Conservation (phyloP, 2,888 invertebrate genomes). For the Phyllotreta striolata region DNA sequence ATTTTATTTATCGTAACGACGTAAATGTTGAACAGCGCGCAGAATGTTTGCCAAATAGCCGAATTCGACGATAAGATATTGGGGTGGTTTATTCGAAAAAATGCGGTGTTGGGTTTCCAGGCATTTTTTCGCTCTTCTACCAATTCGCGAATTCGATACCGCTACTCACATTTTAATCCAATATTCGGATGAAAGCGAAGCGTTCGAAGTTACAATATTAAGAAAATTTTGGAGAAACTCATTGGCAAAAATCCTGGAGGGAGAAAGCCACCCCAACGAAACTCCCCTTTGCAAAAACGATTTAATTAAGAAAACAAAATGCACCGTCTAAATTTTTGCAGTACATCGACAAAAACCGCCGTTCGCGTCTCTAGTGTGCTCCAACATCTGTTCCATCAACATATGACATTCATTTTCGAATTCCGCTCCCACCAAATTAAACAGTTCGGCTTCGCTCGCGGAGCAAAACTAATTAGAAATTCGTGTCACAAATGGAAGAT, state of each 20-base stretch:
- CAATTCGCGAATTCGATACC: no score
- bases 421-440: slow-evolving; percentile 22
- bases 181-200: no score
- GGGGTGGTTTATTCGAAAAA: slow-evolving; percentile 35
- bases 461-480: slow-evolving; percentile 32
- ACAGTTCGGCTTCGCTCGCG: slow-evolving; percentile 19
- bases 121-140: slow-evolving; percentile 4
- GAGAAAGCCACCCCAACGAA: no score
- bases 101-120: slow-evolving; percentile 11
- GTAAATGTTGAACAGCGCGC: slow-evolving; percentile 38
- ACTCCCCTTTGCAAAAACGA: no score
- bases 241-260: no score
- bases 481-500: slow-evolving; percentile 35
- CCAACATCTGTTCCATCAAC: slow-evolving; percentile 12
- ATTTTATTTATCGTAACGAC: slow-evolving; percentile 40
- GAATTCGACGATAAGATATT: slow-evolving; percentile 38
- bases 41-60: slow-evolving; percentile 43
- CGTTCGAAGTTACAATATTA: no score
- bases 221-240: no score
- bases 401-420: slow-evolving; percentile 15
- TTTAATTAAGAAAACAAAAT: no score
- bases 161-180: no score
- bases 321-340: no score
- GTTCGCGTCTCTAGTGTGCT: not conserved
- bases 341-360: no score